These are phyloP conservation scores for Phylloscopus trochilus DNA, from an alignment of 2,113 vertebrate species.

Conservation along the genomic window DNA sequence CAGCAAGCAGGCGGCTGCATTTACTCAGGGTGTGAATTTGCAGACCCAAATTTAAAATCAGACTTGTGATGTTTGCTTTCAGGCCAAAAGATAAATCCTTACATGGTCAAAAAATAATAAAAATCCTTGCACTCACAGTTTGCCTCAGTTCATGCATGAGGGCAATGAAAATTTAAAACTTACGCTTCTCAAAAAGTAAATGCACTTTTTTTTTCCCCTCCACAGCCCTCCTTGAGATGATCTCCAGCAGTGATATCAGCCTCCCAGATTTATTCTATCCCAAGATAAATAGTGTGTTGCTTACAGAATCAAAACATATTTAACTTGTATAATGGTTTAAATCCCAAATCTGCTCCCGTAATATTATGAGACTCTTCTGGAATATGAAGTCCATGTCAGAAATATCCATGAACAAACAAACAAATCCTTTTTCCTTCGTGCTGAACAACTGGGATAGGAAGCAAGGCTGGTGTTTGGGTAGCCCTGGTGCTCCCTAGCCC, in stretches of 20 bases:
- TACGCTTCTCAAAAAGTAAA: not conserved
- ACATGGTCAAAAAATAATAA: not conserved
- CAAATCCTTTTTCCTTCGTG: not conserved
- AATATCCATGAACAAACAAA: slow-evolving; percentile 20
- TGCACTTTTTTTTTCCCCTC: not conserved
- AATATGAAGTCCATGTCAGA: slow-evolving; percentile 7
- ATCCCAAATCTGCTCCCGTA: not conserved
- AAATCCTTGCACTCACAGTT: not conserved
- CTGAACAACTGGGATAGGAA: not conserved
- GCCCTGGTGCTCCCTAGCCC: not conserved
- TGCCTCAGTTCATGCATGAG: not conserved
- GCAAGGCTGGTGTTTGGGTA: not conserved
- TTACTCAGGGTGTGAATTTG: not conserved
- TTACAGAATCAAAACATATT: slow-evolving; percentile 38
- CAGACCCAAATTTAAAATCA: not conserved
- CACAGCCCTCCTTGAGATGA: not conserved
- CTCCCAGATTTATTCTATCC: slow-evolving; percentile 46
- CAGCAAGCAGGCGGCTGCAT: not conserved
- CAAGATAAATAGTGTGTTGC: slow-evolving; percentile 44
- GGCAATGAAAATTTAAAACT: not conserved
- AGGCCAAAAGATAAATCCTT: not conserved
- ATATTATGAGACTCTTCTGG: not conserved
- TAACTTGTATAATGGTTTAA: slow-evolving; percentile 45
- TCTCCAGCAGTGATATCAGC: not conserved
- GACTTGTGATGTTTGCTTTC: not conserved